Percentiles rank a stretch among this genome's conserved stretches.
Evolutionary conservation across 2,113 vertebrate species (phyloP).

Genomic region (Solea senegalensis): DNA sequence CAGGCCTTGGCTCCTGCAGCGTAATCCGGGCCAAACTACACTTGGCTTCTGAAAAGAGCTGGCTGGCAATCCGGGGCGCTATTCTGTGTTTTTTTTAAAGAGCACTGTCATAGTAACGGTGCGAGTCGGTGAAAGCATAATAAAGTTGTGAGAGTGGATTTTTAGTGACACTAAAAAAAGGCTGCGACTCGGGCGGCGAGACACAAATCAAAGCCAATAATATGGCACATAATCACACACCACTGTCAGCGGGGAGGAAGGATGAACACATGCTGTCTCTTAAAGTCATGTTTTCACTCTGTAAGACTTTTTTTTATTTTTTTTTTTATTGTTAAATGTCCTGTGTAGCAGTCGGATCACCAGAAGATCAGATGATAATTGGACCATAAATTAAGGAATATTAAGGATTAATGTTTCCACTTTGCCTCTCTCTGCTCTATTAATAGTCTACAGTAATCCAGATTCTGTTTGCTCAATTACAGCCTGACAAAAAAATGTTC

Average conservation of each 20-base stretch:
- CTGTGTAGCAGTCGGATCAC: conserved; percentile 14
- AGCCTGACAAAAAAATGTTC: conserved; percentile 50
- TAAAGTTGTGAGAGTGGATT: not conserved
- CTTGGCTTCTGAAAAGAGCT: not conserved
- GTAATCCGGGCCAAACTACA: not conserved
- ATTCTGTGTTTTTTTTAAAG: not conserved
- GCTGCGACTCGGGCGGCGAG: no score
- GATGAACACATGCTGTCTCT: conserved; percentile 16
- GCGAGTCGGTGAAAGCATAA: not conserved
- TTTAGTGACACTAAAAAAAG: not conserved
- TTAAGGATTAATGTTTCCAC: conserved; percentile 54
- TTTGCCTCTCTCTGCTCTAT: conserved; percentile 55
- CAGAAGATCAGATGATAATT: conserved; percentile 42
- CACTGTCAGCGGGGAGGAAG: not conserved
- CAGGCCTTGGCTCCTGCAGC: not conserved
- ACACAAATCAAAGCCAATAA: not conserved
- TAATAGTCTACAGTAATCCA: conserved; percentile 48
- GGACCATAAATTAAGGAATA: conserved; percentile 37
- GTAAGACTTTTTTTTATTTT: not conserved
- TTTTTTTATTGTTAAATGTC: no score
- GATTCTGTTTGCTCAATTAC: conserved; percentile 63
- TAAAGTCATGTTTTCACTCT: conserved; percentile 1
- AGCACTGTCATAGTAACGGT: not conserved
- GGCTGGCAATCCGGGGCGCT: not conserved
- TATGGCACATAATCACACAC: not conserved